Percentiles rank a stretch among this genome's conserved stretches.
phyloP scores from a whole-genome alignment of 1,140 invertebrate species.

The Diorhabda carinulata region DNA sequence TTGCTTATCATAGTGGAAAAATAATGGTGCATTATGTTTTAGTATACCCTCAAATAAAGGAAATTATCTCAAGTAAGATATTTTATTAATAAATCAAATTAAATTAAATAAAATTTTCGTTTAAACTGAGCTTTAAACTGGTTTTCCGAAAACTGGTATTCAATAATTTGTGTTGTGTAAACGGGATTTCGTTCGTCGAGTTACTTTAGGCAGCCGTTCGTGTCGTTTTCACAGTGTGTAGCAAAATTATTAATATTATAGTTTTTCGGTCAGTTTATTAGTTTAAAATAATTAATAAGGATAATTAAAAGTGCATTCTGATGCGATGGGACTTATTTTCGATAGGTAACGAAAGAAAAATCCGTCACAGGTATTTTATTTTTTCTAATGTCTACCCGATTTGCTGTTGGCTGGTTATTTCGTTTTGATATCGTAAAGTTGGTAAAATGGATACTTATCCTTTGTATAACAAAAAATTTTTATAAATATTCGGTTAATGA shows the following conservation, averaged over 20 bases:
- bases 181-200: conserved; percentile 22
- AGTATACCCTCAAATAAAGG: conserved; percentile 1
- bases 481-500: no score
- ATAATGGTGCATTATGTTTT: conserved; percentile 39
- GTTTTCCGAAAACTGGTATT: conserved; percentile 12
- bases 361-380: background rate
- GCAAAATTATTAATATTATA: conserved; percentile 22
- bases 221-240: conserved; percentile 27
- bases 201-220: conserved; percentile 29
- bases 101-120: background rate
- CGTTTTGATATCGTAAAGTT: conserved; percentile 33
- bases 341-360: conserved; percentile 21
- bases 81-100: no score
- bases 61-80: no score
- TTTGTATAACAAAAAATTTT: conserved; percentile 27
- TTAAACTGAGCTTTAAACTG: conserved; percentile 7
- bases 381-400: conserved; percentile 22
- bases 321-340: conserved; percentile 20
- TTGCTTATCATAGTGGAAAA: conserved; percentile 34
- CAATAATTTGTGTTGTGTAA: conserved; percentile 20
- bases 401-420: conserved; percentile 33
- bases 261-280: conserved; percentile 16
- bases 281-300: conserved; percentile 8
- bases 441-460: conserved; percentile 30
- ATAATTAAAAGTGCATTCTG: conserved; percentile 7